These are phyloP conservation scores for Saimiri boliviensis DNA, from an alignment of 2,113 vertebrate species.

Conservation along the genomic window DNA sequence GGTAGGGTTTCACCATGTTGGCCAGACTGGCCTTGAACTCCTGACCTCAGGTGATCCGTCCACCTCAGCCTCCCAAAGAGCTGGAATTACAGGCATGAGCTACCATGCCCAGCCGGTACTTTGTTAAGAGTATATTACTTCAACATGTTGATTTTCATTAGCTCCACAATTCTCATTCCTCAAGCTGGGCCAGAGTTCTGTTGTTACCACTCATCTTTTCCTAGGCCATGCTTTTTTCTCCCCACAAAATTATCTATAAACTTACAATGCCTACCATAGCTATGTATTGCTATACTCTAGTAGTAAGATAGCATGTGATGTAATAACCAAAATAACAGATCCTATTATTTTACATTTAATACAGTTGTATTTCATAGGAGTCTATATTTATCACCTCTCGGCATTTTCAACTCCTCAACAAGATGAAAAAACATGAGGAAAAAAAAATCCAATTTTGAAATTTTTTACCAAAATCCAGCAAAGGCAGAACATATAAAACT, in stretches of 20 bases:
- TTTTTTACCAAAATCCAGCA: not conserved
- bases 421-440: not conserved
- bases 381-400: not conserved
- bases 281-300: constrained; percentile 21
- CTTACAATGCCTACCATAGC: not conserved
- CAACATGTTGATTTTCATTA: constrained; percentile 7
- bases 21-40: not conserved
- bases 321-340: not conserved
- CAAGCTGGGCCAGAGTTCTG: not conserved
- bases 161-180: not conserved
- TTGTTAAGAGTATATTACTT: not conserved
- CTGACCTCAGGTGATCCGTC: too few species aligned
- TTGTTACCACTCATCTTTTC: not conserved
- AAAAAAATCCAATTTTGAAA: constrained; percentile 23
- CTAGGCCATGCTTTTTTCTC: not conserved
- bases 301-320: not conserved
- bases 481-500: constrained; percentile 34
- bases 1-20: not conserved
- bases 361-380: not conserved
- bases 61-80: too few species aligned
- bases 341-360: constrained; percentile 23
- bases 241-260: constrained; percentile 23
- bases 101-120: not conserved
- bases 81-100: not conserved
- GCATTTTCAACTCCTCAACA: constrained; percentile 34